A percentile compares a stretch with the other conserved stretches of the same genome.
Evolutionary conservation across 2,797 vertebrate genomes (phyloP).

Genomic region (Diceros bicornis): DNA sequence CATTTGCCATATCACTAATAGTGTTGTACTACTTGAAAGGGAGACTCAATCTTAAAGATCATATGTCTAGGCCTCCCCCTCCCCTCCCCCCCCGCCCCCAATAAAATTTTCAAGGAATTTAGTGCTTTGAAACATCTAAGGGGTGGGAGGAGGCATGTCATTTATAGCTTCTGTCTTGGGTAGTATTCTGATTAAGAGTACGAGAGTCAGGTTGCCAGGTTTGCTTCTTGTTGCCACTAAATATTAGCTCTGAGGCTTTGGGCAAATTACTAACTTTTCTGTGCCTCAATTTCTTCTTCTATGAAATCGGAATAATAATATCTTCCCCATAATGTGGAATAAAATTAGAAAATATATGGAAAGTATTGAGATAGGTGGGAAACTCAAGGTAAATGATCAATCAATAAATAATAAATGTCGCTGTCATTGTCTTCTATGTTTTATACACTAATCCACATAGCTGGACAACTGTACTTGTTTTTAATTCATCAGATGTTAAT

Average conservation of each 20-base stretch:
- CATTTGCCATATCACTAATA: not conserved
- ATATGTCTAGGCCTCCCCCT: not conserved
- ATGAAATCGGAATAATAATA: not conserved
- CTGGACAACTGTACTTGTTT: not conserved
- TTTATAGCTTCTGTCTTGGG: not conserved
- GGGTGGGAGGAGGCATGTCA: too few species aligned
- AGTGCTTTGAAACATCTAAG: not conserved
- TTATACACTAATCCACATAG: not conserved
- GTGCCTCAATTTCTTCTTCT: not conserved
- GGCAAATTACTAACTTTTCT: not conserved
- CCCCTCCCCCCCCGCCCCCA: not conserved
- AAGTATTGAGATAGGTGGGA: not conserved
- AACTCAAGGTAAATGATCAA: not conserved
- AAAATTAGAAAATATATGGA: conserved; percentile 39
- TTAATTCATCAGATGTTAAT: conserved; percentile 7
- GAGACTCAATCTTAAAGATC: not conserved
- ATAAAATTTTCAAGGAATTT: conserved; percentile 28
- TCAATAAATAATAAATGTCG: not conserved
- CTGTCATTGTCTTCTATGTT: not conserved
- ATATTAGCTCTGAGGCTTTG: not conserved
- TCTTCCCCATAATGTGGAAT: not conserved
- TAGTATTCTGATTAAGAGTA: not conserved
- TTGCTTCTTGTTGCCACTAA: not conserved
- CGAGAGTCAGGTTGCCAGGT: not conserved
- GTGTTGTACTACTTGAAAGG: not conserved